Conservation (phyloP, 2,113 vertebrate species). For the Herpetotheres cachinnans region DNA sequence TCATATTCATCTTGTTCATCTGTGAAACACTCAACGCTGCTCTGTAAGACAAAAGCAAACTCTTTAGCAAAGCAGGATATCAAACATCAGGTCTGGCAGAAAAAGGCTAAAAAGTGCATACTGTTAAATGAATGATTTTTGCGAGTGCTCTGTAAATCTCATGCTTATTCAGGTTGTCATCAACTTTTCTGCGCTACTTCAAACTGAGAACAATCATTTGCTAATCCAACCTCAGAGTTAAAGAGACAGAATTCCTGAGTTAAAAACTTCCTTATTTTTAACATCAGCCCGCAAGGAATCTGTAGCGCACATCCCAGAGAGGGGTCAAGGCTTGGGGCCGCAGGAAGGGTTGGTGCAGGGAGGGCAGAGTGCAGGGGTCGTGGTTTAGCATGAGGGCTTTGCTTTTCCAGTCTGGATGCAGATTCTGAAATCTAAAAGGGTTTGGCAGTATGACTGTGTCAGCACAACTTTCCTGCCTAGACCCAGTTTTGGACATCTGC, state of each 20-base stretch:
- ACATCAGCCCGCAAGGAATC: not conserved
- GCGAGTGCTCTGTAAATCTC: not conserved
- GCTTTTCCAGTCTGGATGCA: not conserved
- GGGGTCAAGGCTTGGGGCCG: not conserved
- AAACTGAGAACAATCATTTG: not conserved
- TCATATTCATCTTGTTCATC: conserved; percentile 12
- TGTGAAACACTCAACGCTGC: not conserved
- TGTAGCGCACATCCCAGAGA: not conserved
- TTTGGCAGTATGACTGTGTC: not conserved
- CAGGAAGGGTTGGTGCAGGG: not conserved
- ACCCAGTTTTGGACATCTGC: not conserved
- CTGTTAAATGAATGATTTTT: not conserved
- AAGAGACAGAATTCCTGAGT: not conserved
- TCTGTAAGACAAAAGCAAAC: not conserved
- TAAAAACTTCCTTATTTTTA: not conserved
- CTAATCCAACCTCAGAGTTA: not conserved
- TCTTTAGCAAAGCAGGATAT: not conserved
- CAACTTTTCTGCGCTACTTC: not conserved
- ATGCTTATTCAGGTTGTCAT: not conserved
- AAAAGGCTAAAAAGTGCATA: not conserved
- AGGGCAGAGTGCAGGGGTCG: not conserved
- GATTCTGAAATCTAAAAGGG: not conserved
- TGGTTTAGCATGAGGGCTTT: not conserved
- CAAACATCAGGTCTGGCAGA: not conserved
- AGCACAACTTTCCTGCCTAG: not conserved